phyloP scores from a whole-genome alignment of 2,888 invertebrate species.

The Harpalus rufipes region DNA sequence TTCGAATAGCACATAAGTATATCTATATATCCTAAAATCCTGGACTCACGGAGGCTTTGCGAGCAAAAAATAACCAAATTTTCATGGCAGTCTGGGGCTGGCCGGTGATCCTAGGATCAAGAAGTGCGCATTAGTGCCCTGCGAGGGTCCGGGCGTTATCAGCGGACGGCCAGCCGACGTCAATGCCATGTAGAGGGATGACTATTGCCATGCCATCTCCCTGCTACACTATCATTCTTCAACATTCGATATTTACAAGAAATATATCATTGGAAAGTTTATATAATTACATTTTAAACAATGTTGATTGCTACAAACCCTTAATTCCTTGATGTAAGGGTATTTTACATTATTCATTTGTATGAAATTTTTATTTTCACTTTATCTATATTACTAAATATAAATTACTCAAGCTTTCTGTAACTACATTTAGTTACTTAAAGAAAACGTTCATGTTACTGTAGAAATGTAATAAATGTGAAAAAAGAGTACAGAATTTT shows the following conservation, averaged over 20 bases:
- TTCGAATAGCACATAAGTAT: constrained; percentile 45
- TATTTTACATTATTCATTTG: no score
- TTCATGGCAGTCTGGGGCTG: constrained; percentile 55
- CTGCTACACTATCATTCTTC: background rate
- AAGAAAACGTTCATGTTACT: no score
- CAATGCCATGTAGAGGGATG: constrained; percentile 10
- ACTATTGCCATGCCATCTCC: background rate
- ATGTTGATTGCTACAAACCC: no score
- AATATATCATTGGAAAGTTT: background rate
- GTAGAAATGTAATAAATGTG: no score
- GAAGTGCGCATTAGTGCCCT: constrained; percentile 58
- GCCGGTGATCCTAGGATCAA: constrained; percentile 63
- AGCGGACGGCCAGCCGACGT: constrained; percentile 76
- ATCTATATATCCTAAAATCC: constrained; percentile 58
- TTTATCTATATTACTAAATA: no score
- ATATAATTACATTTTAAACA: no score
- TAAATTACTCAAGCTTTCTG: no score
- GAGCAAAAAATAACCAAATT: constrained; percentile 65
- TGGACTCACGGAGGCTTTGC: constrained; percentile 61
- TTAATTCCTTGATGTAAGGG: no score
- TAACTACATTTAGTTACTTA: no score
- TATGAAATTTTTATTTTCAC: no score
- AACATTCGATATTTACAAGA: background rate
- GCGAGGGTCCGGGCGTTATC: constrained; percentile 74
- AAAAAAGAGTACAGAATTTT: no score